Base-by-base conservation (phyloP, 2,797 vertebrate species). In the Amblyopsis hoosieri region DNA sequence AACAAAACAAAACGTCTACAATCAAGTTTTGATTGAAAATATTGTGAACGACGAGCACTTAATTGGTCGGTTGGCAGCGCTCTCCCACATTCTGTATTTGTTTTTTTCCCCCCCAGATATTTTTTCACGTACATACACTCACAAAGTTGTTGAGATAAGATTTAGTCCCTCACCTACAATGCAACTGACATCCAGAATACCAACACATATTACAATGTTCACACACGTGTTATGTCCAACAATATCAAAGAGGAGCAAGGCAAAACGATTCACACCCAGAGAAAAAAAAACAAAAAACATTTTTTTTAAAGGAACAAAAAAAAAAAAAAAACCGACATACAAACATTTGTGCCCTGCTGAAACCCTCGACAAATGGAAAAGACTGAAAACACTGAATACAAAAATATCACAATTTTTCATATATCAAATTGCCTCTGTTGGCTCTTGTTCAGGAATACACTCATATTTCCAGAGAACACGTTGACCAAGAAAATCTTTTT, bases 351-450 rank as follows among this genome's bases (percentile, higher is more conserved):
- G 91, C 92, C 91, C 90, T 91, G 88, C 91, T 91, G 77, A 83
- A 87, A 92, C 91, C 87, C 92, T 92, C 91, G 90, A 93, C 91
- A 91, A 92, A 91, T 88, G 92, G 93, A 87, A 91, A 94, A 85
- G 93, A 93, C 92, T 70, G 90, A 95, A 29, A 29, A 29, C 94
- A 94, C 91, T 89, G 85, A 91, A 93, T 96, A 96, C 94, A 96
- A 96, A 96, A 97, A 96, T 96, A 96, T 94, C 91, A 96, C 94
- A 94, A 92, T 94, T 94, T 88, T 91, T 94, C 31, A 93, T 93
- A 92, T 94, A 94, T 95, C 93, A 93, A 93, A 93, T 88, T 84
- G 90, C 91, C 91, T 91, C 83, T 84, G 84, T 87, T 86, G 92
- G 92, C 91, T 93, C 88, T 92, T 91, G 88, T 90, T 92, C 91